These are phyloP conservation scores for Silurus meridionalis DNA, from an alignment of 2,113 vertebrate species.

Conservation along the genomic window DNA sequence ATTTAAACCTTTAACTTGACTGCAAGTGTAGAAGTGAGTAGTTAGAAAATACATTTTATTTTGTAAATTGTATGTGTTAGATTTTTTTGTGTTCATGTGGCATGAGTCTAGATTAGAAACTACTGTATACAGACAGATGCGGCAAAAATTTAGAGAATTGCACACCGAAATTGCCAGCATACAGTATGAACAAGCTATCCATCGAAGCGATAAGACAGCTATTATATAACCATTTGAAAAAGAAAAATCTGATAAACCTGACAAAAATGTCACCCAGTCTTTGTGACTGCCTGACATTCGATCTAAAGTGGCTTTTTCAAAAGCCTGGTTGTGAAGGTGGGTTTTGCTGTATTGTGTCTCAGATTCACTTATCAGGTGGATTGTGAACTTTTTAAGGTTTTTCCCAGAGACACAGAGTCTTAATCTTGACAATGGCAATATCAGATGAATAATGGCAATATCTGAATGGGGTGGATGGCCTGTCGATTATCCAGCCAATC, in stretches of 20 bases:
- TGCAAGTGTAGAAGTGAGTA: background rate
- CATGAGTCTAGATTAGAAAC: background rate
- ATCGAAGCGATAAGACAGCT: background rate
- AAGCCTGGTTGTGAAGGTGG: background rate
- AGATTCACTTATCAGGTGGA: background rate
- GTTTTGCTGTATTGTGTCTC: background rate
- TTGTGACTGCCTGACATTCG: background rate
- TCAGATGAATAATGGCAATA: background rate
- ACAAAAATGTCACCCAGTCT: background rate
- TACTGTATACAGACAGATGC: background rate
- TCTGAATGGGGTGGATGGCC: background rate
- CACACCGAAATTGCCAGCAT: background rate
- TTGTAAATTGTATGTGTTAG: background rate
- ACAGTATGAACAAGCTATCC: background rate
- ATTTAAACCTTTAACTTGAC: background rate
- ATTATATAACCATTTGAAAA: background rate
- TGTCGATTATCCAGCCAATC: background rate
- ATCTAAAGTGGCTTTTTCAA: constrained; percentile 4
- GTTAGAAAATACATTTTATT: background rate
- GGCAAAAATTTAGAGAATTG: background rate
- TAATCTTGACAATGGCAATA: background rate
- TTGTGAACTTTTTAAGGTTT: constrained; percentile 2
- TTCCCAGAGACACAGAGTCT: background rate
- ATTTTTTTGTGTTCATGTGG: background rate
- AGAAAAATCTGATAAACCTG: background rate